phyloP scores from a whole-genome alignment of 1,140 invertebrate species.

The Monomorium pharaonis region DNA sequence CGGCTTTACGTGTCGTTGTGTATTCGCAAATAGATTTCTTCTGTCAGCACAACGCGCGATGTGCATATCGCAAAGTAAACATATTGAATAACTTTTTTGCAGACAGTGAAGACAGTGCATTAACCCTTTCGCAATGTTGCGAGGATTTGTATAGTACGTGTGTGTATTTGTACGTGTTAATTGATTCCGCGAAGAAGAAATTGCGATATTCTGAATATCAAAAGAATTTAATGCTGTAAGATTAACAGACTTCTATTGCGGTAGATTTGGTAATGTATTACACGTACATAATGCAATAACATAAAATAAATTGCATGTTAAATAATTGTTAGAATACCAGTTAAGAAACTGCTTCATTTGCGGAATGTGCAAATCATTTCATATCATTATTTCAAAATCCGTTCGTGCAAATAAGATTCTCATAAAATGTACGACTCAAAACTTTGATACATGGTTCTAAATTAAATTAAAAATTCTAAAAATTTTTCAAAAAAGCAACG shows the following conservation, averaged over 20 bases:
- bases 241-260: not conserved
- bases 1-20: not conserved
- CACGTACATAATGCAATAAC: not conserved
- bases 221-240: not conserved
- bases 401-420: not conserved
- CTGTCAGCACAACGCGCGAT: not conserved
- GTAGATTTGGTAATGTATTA: not conserved
- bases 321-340: not conserved
- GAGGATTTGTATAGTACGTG: not conserved
- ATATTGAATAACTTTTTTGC: slow-evolving; percentile 5
- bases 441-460: not conserved
- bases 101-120: not conserved
- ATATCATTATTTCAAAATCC: not conserved
- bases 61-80: not conserved
- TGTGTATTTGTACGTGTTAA: not conserved
- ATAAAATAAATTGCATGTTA: not conserved
- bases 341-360: not conserved
- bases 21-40: not conserved
- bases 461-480: not conserved
- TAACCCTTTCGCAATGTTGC: not conserved
- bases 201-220: not conserved
- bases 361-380: not conserved
- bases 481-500: not conserved
- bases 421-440: not conserved
- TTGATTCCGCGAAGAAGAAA: not conserved